A percentile compares a stretch with the other conserved stretches of the same genome.
phyloP scores from a whole-genome alignment of 2,113 vertebrate genomes.

The Pelmatolapia mariae region DNA sequence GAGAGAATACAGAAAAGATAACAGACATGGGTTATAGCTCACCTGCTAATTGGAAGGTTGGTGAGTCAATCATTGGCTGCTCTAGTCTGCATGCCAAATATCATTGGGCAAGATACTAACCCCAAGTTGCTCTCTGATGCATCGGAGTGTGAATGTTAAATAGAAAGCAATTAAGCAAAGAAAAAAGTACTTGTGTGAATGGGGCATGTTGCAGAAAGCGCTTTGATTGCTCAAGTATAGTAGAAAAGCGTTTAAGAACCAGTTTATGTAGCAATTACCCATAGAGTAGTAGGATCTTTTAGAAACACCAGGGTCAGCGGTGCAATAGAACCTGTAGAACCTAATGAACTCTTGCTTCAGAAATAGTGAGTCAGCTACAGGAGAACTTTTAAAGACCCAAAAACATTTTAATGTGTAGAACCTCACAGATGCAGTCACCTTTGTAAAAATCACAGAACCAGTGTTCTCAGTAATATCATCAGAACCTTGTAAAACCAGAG shows the following conservation, averaged over 20 bases:
- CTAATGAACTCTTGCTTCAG: not conserved
- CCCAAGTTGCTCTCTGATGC: not conserved
- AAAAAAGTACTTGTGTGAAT: not conserved
- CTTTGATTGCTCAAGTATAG: not conserved
- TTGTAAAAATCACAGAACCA: not conserved
- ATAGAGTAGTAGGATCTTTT: not conserved
- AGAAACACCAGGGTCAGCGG: not conserved
- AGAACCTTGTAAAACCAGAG: not conserved
- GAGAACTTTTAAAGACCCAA: not conserved
- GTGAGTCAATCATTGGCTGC: not conserved
- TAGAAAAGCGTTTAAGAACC: accelerated
- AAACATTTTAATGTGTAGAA: not conserved
- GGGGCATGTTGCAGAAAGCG: not conserved
- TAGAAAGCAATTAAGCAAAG: accelerated
- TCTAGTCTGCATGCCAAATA: not conserved
- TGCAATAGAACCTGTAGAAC: not conserved
- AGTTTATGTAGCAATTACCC: accelerated
- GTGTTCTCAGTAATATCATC: not conserved
- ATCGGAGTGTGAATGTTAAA: not conserved
- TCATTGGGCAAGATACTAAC: not conserved
- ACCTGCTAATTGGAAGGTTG: not conserved
- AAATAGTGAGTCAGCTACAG: not conserved
- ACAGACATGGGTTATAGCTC: not conserved
- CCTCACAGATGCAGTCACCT: not conserved
- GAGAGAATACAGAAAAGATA: not conserved